Evolutionary conservation across 2,888 invertebrate species (phyloP).

Genomic region (Mythimna impura): DNA sequence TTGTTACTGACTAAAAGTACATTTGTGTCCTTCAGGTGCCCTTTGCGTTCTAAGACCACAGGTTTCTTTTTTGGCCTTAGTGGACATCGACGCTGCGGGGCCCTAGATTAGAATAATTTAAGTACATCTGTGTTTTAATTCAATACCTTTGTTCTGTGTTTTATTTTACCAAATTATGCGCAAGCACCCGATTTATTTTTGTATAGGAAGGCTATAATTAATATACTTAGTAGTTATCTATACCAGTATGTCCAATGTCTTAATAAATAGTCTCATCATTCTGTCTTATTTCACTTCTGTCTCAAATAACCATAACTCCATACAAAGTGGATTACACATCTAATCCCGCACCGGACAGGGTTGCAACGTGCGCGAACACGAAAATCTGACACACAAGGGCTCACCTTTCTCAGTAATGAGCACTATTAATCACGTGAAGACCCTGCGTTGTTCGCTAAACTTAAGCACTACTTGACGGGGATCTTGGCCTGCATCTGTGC

Average conservation of each 20-base stretch:
- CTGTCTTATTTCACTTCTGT: constrained; percentile 13
- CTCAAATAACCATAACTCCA: constrained; percentile 26
- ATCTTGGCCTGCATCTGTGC: constrained; percentile 82
- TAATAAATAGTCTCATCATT: not conserved
- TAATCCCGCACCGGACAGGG: constrained; percentile 63
- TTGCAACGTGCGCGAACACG: constrained; percentile 73
- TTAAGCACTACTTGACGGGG: constrained; percentile 78
- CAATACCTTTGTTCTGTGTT: no score
- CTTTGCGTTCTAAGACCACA: no score
- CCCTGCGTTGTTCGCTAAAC: constrained; percentile 62
- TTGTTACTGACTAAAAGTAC: no score
- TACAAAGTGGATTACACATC: constrained; percentile 52
- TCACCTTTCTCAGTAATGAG: constrained; percentile 81
- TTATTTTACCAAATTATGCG: no score
- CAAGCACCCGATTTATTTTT: not conserved
- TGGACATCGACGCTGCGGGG: no score
- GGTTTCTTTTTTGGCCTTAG: no score
- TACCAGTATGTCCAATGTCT: not conserved
- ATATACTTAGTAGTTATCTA: not conserved
- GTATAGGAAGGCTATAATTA: not conserved
- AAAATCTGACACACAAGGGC: constrained; percentile 80
- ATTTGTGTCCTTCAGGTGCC: no score
- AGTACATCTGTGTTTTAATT: no score
- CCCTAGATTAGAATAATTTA: no score
- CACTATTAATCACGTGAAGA: constrained; percentile 83